Evolutionary conservation across 1,140 invertebrate species (phyloP), one percentile per base, ranked within the genome.

Genomic region (Pogonomyrmex californicus): DNA sequence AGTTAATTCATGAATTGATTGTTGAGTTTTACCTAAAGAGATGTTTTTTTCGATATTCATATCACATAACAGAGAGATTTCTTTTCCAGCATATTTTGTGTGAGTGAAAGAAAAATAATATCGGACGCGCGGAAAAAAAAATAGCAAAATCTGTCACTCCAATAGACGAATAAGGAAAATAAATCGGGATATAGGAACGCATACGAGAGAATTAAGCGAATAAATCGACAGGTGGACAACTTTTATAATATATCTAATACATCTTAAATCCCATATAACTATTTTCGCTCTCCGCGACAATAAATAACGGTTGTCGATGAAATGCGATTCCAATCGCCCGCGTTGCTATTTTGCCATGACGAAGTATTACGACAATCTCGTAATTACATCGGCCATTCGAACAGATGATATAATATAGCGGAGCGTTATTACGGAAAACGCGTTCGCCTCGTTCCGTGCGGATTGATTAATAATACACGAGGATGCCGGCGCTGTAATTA

Each of bases 331-430:
- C 79, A 66, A 71, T 71, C 56, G 38, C 4, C 30, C 12, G 54
- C 54, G 47, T 38, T 41, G 79, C 79, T 73, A 60, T 83, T 83
- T 83, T 36, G 30, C 79, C 12, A 54, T 83, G 79, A 83, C 79
- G 68, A 73, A 83, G 79, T 83, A 83, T 83, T 83, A 83, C 79
- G 79, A 83, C 79, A 83, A 83, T 83, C 79, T 83, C 79, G 79
- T 83, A 83, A 83, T 83, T 83, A 83, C 68, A 83, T 83, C 68
- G 79, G 54, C 79, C 68, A 44, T 75, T 75, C 54, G 79, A 83
- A 83, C 79, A 83, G 79, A 83, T 83, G 79, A 83, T 83, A 83
- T 83, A 83, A 83, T 83, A 83, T 83, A 83, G 79, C 79, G 41
- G 79, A 83, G 79, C 58, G 79, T 83, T 83, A 83, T 83, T 83